Base-by-base conservation (phyloP, 1,140 invertebrate genomes). In the Trichomalopsis sarcophagae region DNA sequence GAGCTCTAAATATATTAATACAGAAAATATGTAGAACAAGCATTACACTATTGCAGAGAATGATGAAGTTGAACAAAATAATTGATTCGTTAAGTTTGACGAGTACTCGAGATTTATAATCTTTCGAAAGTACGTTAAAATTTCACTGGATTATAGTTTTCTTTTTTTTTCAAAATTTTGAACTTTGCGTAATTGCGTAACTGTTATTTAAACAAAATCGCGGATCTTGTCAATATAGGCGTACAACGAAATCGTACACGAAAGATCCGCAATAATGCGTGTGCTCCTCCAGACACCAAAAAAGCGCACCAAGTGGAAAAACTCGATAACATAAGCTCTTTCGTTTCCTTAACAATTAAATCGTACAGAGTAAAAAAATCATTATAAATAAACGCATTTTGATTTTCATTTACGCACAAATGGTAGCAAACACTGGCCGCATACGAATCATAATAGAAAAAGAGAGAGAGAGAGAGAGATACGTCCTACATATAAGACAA, bases 371-470 rank as follows among this genome's bases (percentile, higher is more conserved):
- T 82, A 75, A 69, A 81, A 77, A 82, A 73, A 76, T 83, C 40
- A 81, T 86, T 68, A 86, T 69, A 82, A 76, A 84, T 79, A 81
- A 81, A 84, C 85, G 50, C 78, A 80, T 44, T 73, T 77, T 55
- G 36, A 23, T 69, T 86, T 84, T 79, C 75, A 78, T 84, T 84
- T 86, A 86, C 82, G 83, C 74, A 84, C 83, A 84, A 84, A 84
- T 84, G 71, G 82, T 84, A 84, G 75, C 50, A 87, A 81, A 82
- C 80, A 87, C 86, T 87, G 86, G 83, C 86, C 86, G 83, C 80
- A 74, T 76, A 83, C 76, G 73, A 62, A 79, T 69, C 76, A 62
- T 83, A 77, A 62, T 62, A n/a, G 69, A 73, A n/a, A 71, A 10
- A 71, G n/a, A 13, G 33, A 82, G 55, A 77, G 62, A 71, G n/a